A percentile compares a stretch with the other conserved stretches of the same genome.
phyloP scores from a whole-genome alignment of 2,888 invertebrate genomes.

The Sminthurides aquaticus region DNA sequence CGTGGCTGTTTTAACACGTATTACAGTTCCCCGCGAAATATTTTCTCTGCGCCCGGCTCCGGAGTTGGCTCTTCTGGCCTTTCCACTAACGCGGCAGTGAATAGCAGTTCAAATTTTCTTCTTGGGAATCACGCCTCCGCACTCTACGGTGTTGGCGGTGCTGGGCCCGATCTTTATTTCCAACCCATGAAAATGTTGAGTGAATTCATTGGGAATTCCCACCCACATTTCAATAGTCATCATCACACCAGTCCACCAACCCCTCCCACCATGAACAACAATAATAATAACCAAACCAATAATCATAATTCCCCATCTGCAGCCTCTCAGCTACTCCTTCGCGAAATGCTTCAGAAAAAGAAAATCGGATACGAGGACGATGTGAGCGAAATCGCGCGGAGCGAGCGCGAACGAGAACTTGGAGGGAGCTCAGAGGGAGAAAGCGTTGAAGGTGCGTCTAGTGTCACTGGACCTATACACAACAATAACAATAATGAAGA shows the following conservation, averaged over 20 bases:
- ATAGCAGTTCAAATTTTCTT: slow-evolving; percentile 6
- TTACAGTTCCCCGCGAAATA: slow-evolving; percentile 69
- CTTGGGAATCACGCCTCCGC: slow-evolving; percentile 45
- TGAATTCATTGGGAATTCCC: slow-evolving; percentile 30
- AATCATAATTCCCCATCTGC: slow-evolving; percentile 12
- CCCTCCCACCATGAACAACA: slow-evolving; percentile 6
- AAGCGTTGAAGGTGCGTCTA: slow-evolving; percentile 42
- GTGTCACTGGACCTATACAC: slow-evolving; percentile 45
- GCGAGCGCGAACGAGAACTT: slow-evolving; percentile 22
- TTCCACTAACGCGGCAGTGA: slow-evolving; percentile 19
- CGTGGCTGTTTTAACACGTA: slow-evolving; percentile 73
- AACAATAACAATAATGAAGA: slow-evolving; percentile 28
- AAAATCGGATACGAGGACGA: slow-evolving; percentile 27
- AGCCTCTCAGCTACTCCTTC: slow-evolving; percentile 26
- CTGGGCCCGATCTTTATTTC: slow-evolving; percentile 30
- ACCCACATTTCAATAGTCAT: slow-evolving; percentile 18
- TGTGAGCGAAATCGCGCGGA: slow-evolving; percentile 17
- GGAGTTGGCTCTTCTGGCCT: slow-evolving; percentile 51
- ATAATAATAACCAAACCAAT: slow-evolving; percentile 13
- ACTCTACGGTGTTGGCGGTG: slow-evolving; percentile 20
- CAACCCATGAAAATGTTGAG: slow-evolving; percentile 42
- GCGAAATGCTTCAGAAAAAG: slow-evolving; percentile 27
- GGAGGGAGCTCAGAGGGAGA: slow-evolving; percentile 50
- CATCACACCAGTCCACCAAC: slow-evolving; percentile 1
- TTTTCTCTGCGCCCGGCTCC: slow-evolving; percentile 57